phyloP scores from a whole-genome alignment of 2,113 vertebrate species.

The Apus apus region DNA sequence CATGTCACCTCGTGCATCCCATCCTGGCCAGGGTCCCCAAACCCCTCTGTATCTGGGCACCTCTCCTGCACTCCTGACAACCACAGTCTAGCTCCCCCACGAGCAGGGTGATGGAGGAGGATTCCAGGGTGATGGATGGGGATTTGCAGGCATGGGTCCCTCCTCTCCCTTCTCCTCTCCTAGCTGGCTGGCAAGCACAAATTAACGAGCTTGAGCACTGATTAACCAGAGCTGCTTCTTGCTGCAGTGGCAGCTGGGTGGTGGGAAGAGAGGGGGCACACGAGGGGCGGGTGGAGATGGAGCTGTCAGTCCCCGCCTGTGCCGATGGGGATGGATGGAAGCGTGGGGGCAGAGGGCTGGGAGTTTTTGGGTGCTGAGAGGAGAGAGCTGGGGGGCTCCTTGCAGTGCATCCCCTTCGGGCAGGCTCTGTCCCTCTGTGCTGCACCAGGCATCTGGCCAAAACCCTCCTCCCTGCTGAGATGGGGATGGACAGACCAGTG shows the following conservation, averaged over 20 bases:
- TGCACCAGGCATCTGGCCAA: fast-evolving
- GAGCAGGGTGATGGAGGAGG: background rate
- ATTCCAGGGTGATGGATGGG: too few species aligned
- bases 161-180: background rate
- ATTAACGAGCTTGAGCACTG: constrained; percentile 26
- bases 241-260: constrained; percentile 62
- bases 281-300: constrained; percentile 48
- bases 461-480: background rate
- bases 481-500: fast-evolving
- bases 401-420: background rate
- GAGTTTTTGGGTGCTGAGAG: background rate
- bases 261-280: constrained; percentile 61
- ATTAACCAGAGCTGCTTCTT: constrained; percentile 55
- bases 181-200: background rate
- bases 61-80: background rate
- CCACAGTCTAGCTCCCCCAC: background rate
- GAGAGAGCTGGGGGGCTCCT: background rate
- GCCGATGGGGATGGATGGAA: background rate
- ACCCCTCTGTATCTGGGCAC: fast-evolving
- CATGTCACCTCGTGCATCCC: fast-evolving
- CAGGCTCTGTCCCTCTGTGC: background rate
- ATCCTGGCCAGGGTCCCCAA: background rate
- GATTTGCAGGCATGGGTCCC: background rate
- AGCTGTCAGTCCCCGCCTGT: constrained; percentile 36
- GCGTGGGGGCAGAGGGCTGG: background rate